phyloP scores from a whole-genome alignment of 1,140 invertebrate genomes.

The Goniozus legneri region DNA sequence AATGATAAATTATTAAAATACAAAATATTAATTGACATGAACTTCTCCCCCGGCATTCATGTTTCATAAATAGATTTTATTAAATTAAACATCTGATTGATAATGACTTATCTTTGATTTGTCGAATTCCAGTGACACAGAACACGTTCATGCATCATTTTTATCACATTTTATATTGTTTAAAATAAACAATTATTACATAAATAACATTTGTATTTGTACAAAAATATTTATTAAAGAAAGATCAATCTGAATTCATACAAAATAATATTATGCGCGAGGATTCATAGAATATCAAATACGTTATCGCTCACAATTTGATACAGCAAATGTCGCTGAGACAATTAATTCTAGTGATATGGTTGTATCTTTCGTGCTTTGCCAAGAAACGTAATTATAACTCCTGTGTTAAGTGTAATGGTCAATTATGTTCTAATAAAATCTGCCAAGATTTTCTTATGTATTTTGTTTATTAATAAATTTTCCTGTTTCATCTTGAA shows the following conservation, averaged over 20 bases:
- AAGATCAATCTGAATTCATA: not conserved
- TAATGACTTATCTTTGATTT: too few species aligned
- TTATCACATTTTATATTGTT: too few species aligned
- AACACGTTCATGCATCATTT: too few species aligned
- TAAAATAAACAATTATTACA: too few species aligned
- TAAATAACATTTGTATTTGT: too few species aligned
- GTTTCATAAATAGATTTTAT: too few species aligned
- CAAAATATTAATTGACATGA: too few species aligned
- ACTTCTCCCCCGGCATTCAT: too few species aligned
- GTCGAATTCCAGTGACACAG: too few species aligned
- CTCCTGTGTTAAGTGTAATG: slow-evolving; percentile 34
- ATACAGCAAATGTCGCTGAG: slow-evolving; percentile 5
- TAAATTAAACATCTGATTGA: too few species aligned
- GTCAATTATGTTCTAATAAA: slow-evolving; percentile 40
- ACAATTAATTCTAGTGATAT: slow-evolving; percentile 27
- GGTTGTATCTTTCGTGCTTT: slow-evolving; percentile 32
- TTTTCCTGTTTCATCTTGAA: too few species aligned
- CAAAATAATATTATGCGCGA: not conserved
- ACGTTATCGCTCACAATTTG: slow-evolving; percentile 17
- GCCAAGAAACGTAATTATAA: slow-evolving; percentile 33
- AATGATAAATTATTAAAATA: too few species aligned
- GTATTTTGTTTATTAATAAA: not conserved
- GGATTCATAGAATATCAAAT: slow-evolving; percentile 15
- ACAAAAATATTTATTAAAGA: not conserved
- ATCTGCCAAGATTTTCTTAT: slow-evolving; percentile 25